Evolutionary conservation across 2,113 vertebrate genomes (phyloP), one percentile per base, ranked within the genome.

Genomic region (Sapayoa aenigma): DNA sequence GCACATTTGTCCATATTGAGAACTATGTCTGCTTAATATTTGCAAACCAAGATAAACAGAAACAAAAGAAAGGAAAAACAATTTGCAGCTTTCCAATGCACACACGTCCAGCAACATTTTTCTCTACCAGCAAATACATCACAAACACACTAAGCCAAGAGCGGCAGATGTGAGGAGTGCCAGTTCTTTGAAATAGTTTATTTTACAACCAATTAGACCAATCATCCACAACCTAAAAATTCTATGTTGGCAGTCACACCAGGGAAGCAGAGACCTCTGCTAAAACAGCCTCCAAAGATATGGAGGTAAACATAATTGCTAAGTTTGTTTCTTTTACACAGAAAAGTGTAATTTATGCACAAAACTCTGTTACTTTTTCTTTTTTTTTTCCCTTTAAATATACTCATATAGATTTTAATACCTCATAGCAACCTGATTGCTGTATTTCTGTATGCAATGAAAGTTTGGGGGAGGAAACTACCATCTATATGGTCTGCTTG

Each of bases 11-110:
- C 93, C 79, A 65, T 93, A 96, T 31, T 90, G 92, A 95, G 85
- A 94, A 84, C 79, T 86, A 80, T 0, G 79, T 53, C 87, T 91
- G 82, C 92, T 92, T 94, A 85, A 80, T 93, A 95, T 95, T 97
- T 96, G 88, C 83, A 96, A 96, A 96, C 94, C 94, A 94, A 95
- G 91, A 95, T 62, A 95, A 96, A 97, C 74, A 97, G 91, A 96
- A 94, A 97, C 90, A 95, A 95, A 96, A 85, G 81, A 87, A 95
- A 93, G 68, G 85, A 90, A 91, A 96, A 95, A 95, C 80, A 94
- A 60, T 92, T 93, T 93, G 75, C 90, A 92, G 90, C 65, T 95
- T 93, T 96, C 85, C 92, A 81, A 28, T 4, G 42, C 72, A 68
- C 75, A 94, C 87, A 80, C 1, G 1, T 88, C 74, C 65, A 93